Evolutionary conservation across 2,888 invertebrate species (phyloP).

Genomic region (Hydraecia micacea): DNA sequence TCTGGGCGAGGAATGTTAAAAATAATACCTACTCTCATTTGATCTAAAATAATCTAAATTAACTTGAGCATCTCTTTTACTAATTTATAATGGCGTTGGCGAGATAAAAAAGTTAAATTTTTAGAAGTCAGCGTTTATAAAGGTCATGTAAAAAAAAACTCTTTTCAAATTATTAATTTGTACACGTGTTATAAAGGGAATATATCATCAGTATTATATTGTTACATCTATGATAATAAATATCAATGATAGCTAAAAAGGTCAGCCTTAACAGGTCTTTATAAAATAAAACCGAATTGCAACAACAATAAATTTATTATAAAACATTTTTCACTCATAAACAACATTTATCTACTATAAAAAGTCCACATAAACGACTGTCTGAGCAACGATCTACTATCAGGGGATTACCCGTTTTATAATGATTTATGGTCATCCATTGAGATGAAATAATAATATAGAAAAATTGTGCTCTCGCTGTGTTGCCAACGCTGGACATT

Average conservation of each 20-base stretch:
- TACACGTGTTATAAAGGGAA: background rate
- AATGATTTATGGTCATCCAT: slow-evolving; percentile 64
- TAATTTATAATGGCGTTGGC: background rate
- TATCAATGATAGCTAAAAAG: slow-evolving; percentile 4
- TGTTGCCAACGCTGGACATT: slow-evolving; percentile 48
- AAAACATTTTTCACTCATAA: slow-evolving; percentile 52
- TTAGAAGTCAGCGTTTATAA: background rate
- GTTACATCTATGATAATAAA: slow-evolving; percentile 1
- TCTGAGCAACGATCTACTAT: slow-evolving; percentile 55
- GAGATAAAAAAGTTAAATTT: background rate
- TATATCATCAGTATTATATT: background rate
- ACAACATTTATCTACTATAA: slow-evolving; percentile 61
- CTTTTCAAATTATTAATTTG: background rate
- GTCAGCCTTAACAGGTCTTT: background rate
- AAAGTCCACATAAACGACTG: slow-evolving; percentile 64
- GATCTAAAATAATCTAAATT: background rate
- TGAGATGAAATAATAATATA: slow-evolving; percentile 58
- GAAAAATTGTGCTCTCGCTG: slow-evolving; percentile 43
- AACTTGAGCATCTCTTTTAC: background rate
- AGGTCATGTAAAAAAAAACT: background rate
- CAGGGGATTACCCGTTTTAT: slow-evolving; percentile 60
- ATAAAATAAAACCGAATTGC: slow-evolving; percentile 48
- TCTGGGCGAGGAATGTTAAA: slow-evolving; percentile 11
- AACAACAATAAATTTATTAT: slow-evolving; percentile 63
- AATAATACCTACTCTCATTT: background rate